These are phyloP conservation scores for Glaucomys volans DNA, from an alignment of 2,113 vertebrate genomes.

Conservation along the genomic window DNA sequence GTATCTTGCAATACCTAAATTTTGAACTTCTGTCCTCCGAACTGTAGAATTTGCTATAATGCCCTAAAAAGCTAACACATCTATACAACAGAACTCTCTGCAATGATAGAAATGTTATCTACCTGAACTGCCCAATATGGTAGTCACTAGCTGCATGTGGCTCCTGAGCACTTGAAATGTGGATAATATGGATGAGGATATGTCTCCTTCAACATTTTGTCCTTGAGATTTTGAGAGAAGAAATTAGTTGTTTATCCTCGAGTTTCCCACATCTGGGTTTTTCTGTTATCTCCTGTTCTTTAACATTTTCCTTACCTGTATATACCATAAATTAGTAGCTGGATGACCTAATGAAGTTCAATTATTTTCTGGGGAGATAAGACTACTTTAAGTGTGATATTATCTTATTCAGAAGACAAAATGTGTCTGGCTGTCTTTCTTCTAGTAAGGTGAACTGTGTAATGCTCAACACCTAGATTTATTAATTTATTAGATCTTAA, in stretches of 20 bases:
- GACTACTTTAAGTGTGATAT: background rate
- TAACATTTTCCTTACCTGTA: slow-evolving; percentile 42
- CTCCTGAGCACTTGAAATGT: background rate
- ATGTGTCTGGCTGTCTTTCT: background rate
- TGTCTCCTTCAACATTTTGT: background rate
- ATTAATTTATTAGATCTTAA: background rate
- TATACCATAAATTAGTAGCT: background rate
- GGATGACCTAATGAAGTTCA: background rate
- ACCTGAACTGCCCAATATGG: background rate
- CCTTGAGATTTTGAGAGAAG: background rate
- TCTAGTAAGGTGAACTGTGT: background rate
- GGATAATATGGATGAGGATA: background rate
- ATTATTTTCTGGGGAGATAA: background rate
- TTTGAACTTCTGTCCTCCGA: slow-evolving; percentile 19
- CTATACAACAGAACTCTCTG: background rate
- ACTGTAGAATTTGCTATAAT: background rate
- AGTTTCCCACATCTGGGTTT: background rate
- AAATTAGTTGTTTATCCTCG: background rate
- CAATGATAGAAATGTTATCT: background rate
- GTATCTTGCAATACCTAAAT: background rate
- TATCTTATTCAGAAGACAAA: background rate
- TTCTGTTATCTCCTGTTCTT: slow-evolving; percentile 42
- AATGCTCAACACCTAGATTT: background rate
- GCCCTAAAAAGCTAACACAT: slow-evolving; percentile 19
- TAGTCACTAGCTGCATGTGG: background rate